phyloP scores from a whole-genome alignment of 37 sponge, comb jelly and placozoan species.

The Theonella swinhoei region DNA sequence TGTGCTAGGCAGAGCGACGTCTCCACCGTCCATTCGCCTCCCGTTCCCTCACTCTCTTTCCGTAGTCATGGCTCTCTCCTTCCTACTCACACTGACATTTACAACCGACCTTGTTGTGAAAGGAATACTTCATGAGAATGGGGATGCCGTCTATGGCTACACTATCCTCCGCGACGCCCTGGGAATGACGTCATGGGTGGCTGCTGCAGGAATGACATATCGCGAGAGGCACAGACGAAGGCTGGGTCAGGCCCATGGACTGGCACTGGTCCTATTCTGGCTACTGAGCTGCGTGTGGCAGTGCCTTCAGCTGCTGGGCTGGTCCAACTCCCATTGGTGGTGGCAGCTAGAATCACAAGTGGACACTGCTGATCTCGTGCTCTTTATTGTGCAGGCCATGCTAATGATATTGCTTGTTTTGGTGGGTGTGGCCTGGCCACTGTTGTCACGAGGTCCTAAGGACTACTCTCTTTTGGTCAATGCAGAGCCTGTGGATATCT shows the following conservation, averaged over 20 bases:
- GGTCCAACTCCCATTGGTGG: conserved; percentile 67
- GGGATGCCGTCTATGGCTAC: conserved; percentile 65
- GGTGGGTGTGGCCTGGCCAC: conserved; percentile 39
- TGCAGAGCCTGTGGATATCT: not conserved
- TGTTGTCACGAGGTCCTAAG: not conserved
- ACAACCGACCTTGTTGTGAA: conserved; percentile 41
- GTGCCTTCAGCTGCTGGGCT: conserved; percentile 45
- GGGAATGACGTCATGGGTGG: conserved; percentile 61
- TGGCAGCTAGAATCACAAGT: conserved; percentile 34
- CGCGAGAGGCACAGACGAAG: conserved; percentile 10
- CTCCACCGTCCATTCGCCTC: not conserved
- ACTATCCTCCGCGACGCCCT: conserved; percentile 47
- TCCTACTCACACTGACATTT: conserved; percentile 34
- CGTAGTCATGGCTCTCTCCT: not conserved
- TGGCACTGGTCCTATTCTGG: conserved; percentile 64
- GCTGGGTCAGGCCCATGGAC: conserved; percentile 27
- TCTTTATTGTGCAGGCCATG: conserved; percentile 31
- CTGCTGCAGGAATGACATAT: conserved; percentile 11
- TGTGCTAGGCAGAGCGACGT: conserved; percentile 15
- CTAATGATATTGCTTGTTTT: conserved; percentile 19
- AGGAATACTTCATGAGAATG: conserved; percentile 18
- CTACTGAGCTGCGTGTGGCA: conserved; percentile 36
- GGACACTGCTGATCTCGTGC: conserved; percentile 54
- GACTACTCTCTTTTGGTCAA: conserved; percentile 34
- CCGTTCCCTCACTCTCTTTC: not conserved